Conservation (phyloP, 2,797 vertebrate species). For the Miichthys miiuy region DNA sequence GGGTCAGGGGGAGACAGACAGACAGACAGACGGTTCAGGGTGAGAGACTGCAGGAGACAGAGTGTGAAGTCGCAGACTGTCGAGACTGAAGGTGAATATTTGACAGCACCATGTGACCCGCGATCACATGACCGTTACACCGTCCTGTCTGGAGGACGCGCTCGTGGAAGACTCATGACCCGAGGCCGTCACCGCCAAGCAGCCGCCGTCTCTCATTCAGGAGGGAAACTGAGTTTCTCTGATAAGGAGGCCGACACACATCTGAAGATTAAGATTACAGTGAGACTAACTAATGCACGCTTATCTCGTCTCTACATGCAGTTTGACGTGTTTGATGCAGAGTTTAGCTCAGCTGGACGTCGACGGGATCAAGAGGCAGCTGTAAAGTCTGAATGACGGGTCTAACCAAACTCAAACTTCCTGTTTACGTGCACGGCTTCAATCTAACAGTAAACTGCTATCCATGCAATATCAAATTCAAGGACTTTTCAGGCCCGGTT, state of each 20-base stretch:
- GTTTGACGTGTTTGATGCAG: background rate
- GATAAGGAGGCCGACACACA: background rate
- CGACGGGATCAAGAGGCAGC: background rate
- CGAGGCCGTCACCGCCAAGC: background rate
- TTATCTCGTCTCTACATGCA: background rate
- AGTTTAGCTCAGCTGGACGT: background rate
- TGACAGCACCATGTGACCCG: conserved; percentile 43
- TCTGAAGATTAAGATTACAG: background rate
- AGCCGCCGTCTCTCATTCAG: background rate
- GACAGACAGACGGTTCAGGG: background rate
- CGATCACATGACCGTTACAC: conserved; percentile 26
- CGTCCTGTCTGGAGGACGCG: background rate
- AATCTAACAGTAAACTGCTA: background rate
- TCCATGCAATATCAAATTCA: too few species aligned
- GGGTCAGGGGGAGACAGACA: background rate
- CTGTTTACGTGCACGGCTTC: background rate
- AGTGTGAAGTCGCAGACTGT: background rate
- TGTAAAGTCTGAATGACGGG: background rate
- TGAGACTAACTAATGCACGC: background rate
- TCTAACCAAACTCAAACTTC: too few species aligned
- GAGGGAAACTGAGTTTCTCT: background rate
- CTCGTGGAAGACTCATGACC: conserved; percentile 37
- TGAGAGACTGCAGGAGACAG: background rate
- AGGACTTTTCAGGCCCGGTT: background rate
- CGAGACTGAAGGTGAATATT: conserved; percentile 32